phyloP scores from a whole-genome alignment of 64 coral and sea anemone genomes.

The Acropora tenuis region DNA sequence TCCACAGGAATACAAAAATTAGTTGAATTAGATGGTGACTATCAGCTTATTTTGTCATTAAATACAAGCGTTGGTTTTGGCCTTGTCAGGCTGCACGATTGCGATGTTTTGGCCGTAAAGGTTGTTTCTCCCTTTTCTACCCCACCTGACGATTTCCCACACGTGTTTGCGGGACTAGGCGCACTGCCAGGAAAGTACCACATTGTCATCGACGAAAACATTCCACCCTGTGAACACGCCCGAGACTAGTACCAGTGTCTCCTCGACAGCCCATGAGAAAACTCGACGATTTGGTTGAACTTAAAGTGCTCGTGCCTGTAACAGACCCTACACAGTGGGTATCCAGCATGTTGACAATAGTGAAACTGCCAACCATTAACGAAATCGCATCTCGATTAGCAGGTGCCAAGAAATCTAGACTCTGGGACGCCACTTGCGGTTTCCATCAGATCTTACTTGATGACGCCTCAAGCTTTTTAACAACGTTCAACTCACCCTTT shows the following conservation, averaged over 20 bases:
- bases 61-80: slow-evolving; percentile 27
- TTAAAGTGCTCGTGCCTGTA: slow-evolving; percentile 20
- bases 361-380: slow-evolving; percentile 36
- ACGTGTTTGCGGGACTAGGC: slow-evolving; percentile 51
- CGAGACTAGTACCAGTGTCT: slow-evolving; percentile 28
- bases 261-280: slow-evolving; percentile 37
- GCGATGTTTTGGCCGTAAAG: background rate
- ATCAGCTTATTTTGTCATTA: slow-evolving; percentile 36
- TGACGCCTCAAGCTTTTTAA: background rate
- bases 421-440: slow-evolving; percentile 5
- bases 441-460: slow-evolving; percentile 29
- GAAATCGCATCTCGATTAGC: slow-evolving; percentile 16
- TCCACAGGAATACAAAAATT: background rate
- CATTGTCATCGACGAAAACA: slow-evolving; percentile 4
- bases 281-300: slow-evolving; percentile 29
- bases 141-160: background rate
- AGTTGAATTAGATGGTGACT: slow-evolving; percentile 7
- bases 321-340: slow-evolving; percentile 45
- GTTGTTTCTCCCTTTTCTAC: background rate
- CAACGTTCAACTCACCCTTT: background rate
- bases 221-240: slow-evolving; percentile 11
- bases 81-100: slow-evolving; percentile 12
- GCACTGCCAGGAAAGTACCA: slow-evolving; percentile 5
- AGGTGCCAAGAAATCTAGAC: slow-evolving; percentile 35
- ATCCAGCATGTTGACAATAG: slow-evolving; percentile 56